Percentiles rank a stretch among this genome's conserved stretches.
phyloP scores from a whole-genome alignment of 2,797 vertebrate species.

The Bufotes viridis region DNA sequence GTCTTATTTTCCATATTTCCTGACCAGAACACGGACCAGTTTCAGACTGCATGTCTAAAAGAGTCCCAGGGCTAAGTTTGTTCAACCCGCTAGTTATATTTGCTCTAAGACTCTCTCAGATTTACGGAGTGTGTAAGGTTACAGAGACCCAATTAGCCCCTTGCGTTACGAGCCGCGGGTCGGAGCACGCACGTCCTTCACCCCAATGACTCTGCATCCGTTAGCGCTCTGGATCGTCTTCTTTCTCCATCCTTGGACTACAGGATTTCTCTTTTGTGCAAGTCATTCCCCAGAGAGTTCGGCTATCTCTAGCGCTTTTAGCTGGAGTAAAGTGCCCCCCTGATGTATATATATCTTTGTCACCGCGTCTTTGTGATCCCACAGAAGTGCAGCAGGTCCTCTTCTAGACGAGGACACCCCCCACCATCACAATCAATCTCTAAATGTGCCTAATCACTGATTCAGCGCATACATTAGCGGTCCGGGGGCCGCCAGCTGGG shows the following conservation, averaged over 20 bases:
- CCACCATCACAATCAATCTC: slow-evolving; percentile 30
- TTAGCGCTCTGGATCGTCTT: background rate
- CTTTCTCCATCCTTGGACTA: background rate
- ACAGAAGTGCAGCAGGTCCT: background rate
- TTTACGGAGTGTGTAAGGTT: background rate
- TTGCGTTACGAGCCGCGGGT: background rate
- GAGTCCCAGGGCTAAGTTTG: background rate
- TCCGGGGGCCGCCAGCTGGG: slow-evolving; percentile 48
- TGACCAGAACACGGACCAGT: too few relatives aligned
- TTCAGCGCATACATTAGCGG: slow-evolving; percentile 49
- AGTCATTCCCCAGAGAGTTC: background rate
- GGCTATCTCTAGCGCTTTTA: too few relatives aligned
- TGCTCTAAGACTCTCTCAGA: background rate
- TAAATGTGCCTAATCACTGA: slow-evolving; percentile 55
- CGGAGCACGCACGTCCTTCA: background rate
- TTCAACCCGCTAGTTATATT: background rate
- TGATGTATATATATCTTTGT: too few relatives aligned
- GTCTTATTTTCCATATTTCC: too few relatives aligned
- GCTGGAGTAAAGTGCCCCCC: too few relatives aligned
- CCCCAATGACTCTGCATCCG: background rate
- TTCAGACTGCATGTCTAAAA: too few relatives aligned
- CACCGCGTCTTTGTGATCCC: background rate
- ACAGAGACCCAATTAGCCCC: background rate
- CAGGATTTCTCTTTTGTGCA: slow-evolving; percentile 12
- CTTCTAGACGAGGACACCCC: slow-evolving; percentile 24